Evolutionary conservation across 1,140 invertebrate genomes (phyloP).

Genomic region (Brachionus angularis): DNA sequence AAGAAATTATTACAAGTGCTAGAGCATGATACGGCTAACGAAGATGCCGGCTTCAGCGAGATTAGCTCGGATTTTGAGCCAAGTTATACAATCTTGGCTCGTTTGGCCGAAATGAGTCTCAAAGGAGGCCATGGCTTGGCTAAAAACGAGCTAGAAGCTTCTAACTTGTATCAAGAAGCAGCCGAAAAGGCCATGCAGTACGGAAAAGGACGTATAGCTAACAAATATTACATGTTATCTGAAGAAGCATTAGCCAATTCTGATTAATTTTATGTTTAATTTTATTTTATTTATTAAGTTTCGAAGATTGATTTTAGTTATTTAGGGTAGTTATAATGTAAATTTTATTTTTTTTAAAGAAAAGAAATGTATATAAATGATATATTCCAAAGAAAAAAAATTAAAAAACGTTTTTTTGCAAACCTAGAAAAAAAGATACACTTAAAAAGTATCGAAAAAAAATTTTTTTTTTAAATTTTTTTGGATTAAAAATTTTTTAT

Average conservation of each 20-base stretch:
- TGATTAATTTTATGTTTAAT: background rate
- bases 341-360: too few relatives aligned
- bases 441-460: background rate
- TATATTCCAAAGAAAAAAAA: too few relatives aligned
- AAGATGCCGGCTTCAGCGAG: constrained; percentile 56
- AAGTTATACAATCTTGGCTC: constrained; percentile 58
- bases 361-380: too few relatives aligned
- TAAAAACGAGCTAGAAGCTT: constrained; percentile 56
- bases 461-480: background rate
- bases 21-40: constrained; percentile 59
- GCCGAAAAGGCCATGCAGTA: constrained; percentile 60
- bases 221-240: constrained; percentile 62
- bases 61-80: constrained; percentile 50
- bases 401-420: too few relatives aligned
- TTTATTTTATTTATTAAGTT: background rate
- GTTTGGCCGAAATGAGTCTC: constrained; percentile 60
- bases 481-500: background rate
- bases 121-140: constrained; percentile 59
- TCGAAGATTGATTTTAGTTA: too few relatives aligned
- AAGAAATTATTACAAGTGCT: constrained; percentile 57
- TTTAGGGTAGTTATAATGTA: too few relatives aligned
- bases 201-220: constrained; percentile 61
- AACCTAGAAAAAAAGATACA: background rate
- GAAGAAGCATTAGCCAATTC: constrained; percentile 59
- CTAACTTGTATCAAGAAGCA: constrained; percentile 61